Percentiles rank a stretch among this genome's conserved stretches.
These are phyloP conservation scores for Colistium nudipinnis DNA, from an alignment of 2,113 vertebrate genomes.

Conservation along the genomic window DNA sequence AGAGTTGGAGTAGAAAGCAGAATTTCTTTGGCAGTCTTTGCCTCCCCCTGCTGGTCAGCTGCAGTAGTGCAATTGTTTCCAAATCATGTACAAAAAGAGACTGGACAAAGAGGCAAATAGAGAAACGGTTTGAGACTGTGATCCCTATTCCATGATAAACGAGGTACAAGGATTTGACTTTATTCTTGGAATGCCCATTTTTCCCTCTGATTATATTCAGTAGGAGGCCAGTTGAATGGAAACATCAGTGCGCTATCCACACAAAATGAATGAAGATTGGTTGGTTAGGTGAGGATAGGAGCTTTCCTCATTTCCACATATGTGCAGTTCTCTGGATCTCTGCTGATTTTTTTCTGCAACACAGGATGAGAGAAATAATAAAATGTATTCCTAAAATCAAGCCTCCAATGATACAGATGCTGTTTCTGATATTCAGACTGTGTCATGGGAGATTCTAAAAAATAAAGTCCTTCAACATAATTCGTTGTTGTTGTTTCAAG, in stretches of 20 bases:
- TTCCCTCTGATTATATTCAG: neutral
- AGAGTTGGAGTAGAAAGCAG: neutral
- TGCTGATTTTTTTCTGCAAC: conserved; percentile 24
- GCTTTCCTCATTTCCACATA: conserved; percentile 61
- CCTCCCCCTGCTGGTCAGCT: conserved; percentile 17
- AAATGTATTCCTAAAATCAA: too few species aligned
- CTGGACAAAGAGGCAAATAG: neutral
- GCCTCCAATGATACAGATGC: too few species aligned
- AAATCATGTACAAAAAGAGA: neutral
- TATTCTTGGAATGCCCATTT: too few species aligned
- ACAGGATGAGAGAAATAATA: neutral
- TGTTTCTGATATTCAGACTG: too few species aligned
- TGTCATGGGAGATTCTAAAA: too few species aligned
- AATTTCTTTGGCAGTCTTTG: conserved; percentile 1
- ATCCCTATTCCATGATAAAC: neutral
- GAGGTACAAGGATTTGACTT: neutral
- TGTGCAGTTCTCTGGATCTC: neutral
- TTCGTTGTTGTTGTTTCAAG: too few species aligned
- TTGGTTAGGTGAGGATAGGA: neutral
- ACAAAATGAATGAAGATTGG: too few species aligned
- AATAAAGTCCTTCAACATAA: too few species aligned
- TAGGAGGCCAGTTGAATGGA: too few species aligned
- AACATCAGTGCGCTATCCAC: too few species aligned
- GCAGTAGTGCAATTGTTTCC: neutral
- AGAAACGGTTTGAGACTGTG: neutral